Evolutionary conservation across 2,797 vertebrate species (phyloP), one percentile per base, ranked within the genome.

Genomic region (Poliocrania exsul): DNA sequence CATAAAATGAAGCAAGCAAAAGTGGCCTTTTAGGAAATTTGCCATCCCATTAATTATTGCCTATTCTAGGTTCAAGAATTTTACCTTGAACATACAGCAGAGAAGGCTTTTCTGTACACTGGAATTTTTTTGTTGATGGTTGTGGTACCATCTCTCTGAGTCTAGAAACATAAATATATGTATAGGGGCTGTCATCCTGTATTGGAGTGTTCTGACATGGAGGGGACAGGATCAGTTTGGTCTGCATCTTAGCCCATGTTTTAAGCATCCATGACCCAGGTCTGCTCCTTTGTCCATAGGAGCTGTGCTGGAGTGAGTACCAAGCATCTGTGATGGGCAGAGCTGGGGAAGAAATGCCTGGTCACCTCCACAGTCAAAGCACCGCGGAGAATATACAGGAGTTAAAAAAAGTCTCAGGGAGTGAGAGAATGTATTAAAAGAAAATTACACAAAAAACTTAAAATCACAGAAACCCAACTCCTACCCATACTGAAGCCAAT

Each of bases 1-100:
- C 13, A 13, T 64, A 73, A 85, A 83, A 35, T 56, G 47, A 62
- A 95, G 72, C 10, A 2, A 15, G 64, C 24, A 88, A 92, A 96
- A 95, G 35, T 58, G 78, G 54, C 46, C 31, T 95, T 88, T 93
- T 81, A 24, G 46, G 87, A 92, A 92, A 67, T 88, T 93, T 92
- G n/a, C 73, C 25, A 29, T 62, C 73, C 64, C 67, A 86, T 95
- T 90, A 89, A n/a, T 96, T 97, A 91, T 64, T 31, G 37, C 57
- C 47, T 74, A 13, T 33, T 81, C 5, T 29, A 90, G 40, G 60
- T 93, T 96, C 82, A 94, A 77, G 77, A 79, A 87, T 95, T 95
- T 93, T 90, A 51, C 58, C 85, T 81, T 84, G 67, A 87, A 87
- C 18, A 46, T 65, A 62, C 15, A 53, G 20, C 0, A 1, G 29